Percentiles rank a stretch among this genome's conserved stretches.
phyloP scores from a whole-genome alignment of 2,113 vertebrate species.

The Axis porcinus region DNA sequence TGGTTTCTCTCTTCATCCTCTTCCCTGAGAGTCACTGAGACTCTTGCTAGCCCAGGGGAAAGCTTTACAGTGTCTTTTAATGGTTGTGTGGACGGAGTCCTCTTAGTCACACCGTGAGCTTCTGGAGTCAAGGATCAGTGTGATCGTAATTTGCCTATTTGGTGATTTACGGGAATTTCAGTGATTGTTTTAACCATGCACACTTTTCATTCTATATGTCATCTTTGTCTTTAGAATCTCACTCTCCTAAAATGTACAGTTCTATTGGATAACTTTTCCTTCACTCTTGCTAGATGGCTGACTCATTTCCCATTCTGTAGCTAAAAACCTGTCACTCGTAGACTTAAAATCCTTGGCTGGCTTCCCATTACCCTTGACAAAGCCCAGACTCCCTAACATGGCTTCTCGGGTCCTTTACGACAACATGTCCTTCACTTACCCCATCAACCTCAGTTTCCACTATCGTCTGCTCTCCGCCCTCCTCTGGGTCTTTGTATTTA shows the following conservation, averaged over 20 bases:
- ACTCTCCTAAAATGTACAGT: too few species aligned
- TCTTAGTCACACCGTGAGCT: not conserved
- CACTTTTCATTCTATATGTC: not conserved
- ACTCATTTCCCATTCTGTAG: not conserved
- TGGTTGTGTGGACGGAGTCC: not conserved
- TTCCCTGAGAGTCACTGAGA: not conserved
- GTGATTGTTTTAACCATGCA: rapidly evolving
- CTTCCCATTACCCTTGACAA: not conserved
- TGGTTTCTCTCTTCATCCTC: not conserved
- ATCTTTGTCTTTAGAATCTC: not conserved
- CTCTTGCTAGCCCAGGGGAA: not conserved
- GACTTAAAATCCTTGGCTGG: not conserved
- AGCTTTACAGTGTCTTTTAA: not conserved
- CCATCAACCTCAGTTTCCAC: not conserved
- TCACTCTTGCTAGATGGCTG: not conserved
- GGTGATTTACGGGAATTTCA: not conserved
- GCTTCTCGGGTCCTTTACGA: not conserved
- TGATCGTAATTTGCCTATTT: not conserved
- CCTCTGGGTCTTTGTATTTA: not conserved
- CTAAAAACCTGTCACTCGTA: not conserved
- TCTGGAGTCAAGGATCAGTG: not conserved
- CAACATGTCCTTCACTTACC: not conserved
- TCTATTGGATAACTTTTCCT: not conserved
- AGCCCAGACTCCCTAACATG: not conserved
- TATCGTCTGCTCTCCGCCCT: not conserved